phyloP scores from a whole-genome alignment of 2,888 invertebrate genomes.

The Drosophila austrosaltans region DNA sequence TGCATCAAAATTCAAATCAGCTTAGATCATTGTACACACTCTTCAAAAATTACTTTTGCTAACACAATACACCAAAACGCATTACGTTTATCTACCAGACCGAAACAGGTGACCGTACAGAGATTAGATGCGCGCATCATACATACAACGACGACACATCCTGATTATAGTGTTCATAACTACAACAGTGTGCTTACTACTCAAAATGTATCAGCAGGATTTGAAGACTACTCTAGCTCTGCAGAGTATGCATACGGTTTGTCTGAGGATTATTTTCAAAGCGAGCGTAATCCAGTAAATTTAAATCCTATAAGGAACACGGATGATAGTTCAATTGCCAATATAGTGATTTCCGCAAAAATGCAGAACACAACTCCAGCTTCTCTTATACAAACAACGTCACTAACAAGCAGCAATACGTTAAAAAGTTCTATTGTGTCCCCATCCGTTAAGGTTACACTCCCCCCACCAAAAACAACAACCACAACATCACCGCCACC shows the following conservation, averaged over 20 bases:
- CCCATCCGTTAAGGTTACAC: slow-evolving; percentile 53
- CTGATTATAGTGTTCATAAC: slow-evolving; percentile 61
- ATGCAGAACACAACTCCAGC: slow-evolving; percentile 76
- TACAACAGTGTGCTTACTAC: slow-evolving; percentile 70
- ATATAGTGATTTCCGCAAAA: slow-evolving; percentile 69
- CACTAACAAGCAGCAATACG: slow-evolving; percentile 60
- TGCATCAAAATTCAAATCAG: slow-evolving; percentile 48
- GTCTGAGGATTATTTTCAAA: slow-evolving; percentile 63
- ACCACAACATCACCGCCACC: slow-evolving; percentile 45
- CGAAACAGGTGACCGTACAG: slow-evolving; percentile 71
- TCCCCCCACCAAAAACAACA: slow-evolving; percentile 48
- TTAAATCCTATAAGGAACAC: slow-evolving; percentile 47
- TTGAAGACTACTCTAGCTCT: slow-evolving; percentile 63
- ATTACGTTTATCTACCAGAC: slow-evolving; percentile 64
- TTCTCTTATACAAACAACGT: slow-evolving; percentile 40
- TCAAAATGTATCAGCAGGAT: slow-evolving; percentile 23
- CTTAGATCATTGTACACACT: background rate
- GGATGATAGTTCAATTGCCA: slow-evolving; percentile 70
- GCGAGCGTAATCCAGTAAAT: slow-evolving; percentile 38
- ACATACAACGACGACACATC: slow-evolving; percentile 56
- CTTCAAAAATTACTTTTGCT: slow-evolving; percentile 21
- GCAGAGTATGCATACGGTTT: slow-evolving; percentile 53
- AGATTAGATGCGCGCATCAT: slow-evolving; percentile 54
- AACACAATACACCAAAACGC: slow-evolving; percentile 38
- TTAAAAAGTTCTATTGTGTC: slow-evolving; percentile 71